Evolutionary conservation across 1,140 invertebrate species (phyloP).

Genomic region (Pissodes strobi): DNA sequence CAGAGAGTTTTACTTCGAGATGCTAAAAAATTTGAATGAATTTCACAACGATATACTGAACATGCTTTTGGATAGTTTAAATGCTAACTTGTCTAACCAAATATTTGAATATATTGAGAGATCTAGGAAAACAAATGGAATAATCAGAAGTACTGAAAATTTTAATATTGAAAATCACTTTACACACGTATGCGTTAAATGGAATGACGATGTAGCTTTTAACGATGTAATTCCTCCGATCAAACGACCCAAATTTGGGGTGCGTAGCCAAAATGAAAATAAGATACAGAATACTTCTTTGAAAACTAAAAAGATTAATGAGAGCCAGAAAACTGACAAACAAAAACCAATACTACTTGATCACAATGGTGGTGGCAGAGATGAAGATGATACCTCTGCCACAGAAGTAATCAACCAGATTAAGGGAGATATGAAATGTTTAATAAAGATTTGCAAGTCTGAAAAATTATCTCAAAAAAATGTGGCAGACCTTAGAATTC

Average conservation of each 20-base stretch:
- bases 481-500: slow-evolving; percentile 11
- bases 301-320: not conserved
- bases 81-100: slow-evolving; percentile 1
- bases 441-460: slow-evolving; percentile 7
- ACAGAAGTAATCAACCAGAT: slow-evolving; percentile 10
- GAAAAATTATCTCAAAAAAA: slow-evolving; percentile 26
- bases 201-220: not conserved
- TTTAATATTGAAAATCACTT: not conserved
- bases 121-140: not conserved
- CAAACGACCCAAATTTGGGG: slow-evolving; percentile 15
- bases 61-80: slow-evolving; percentile 13
- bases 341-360: too few species aligned
- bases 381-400: slow-evolving; percentile 4
- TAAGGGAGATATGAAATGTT: slow-evolving; percentile 25
- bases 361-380: not conserved
- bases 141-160: not conserved
- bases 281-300: not conserved
- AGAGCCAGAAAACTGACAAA: too few species aligned
- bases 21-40: slow-evolving; percentile 8
- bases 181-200: slow-evolving; percentile 15
- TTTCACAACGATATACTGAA: slow-evolving; percentile 6
- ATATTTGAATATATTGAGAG: slow-evolving; percentile 16
- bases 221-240: not conserved
- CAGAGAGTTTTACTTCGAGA: slow-evolving; percentile 3
- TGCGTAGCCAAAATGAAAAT: not conserved